Base-by-base conservation (phyloP, 2,888 invertebrate species). In the Monoplex corrugatus region DNA sequence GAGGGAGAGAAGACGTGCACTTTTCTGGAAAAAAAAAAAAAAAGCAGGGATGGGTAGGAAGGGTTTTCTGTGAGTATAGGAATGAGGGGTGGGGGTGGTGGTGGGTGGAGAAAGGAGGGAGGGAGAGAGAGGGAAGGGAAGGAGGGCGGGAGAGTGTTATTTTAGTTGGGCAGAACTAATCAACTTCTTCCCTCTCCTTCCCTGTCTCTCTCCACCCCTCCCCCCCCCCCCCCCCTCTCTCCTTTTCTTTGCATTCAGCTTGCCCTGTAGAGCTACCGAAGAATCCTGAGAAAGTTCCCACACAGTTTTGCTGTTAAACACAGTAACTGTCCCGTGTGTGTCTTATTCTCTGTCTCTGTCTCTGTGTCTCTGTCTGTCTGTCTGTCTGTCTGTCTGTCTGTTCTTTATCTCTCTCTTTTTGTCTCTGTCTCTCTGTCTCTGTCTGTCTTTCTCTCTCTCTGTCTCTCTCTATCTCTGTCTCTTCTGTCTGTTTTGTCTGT, bases 391-490 rank as follows among this genome's bases (percentile, higher is more conserved):
- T n/a, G 68, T 28, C 23, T 28, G 16, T 28, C 28, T 23, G 16
- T 28, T 63, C 63, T 63, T 3, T 16, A 3, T 8, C 63, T 8
- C 8, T 78, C 75, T 78, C 75, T 78, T 40, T 78, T 40, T 78
- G 38, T 78, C 75, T 78, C 75, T 78, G 19, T 40, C 75, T 40
- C 38, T 78, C 75, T 78, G 38, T 78, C 75, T 78, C 40, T 78
- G 19, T 40, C 75, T 40, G 38, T 78, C 75, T 40, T 40, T 78
- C 75, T 35, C 75, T 78, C 75, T 78, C n/a, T 78, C 75, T 78
- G 38, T 28, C 75, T 78, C 75, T 78, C 75, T 40, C 75, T 40
- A n/a, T 72, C 72, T 78, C 38, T 38, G 38, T 40, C 75, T 72
- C 75, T 40, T 78, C 75, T 40, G 38, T 78, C 38, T 78, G 13